Conservation (phyloP, 2,113 vertebrate species). For the Raphicerus campestris region DNA sequence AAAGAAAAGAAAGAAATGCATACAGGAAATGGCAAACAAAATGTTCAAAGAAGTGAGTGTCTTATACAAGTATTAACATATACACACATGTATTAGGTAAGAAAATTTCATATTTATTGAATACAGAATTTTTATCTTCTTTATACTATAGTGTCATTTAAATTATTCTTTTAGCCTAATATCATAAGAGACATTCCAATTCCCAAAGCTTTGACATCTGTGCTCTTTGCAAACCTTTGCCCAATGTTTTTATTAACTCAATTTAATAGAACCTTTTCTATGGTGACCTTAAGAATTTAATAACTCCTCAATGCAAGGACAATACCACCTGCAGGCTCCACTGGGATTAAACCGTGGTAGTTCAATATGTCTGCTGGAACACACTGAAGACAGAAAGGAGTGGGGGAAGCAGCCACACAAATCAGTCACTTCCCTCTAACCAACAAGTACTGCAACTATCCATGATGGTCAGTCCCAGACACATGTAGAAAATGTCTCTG, state of each 20-base stretch:
- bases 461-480: conserved; percentile 44
- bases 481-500: conserved; percentile 39
- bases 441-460: background rate
- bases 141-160: conserved; percentile 56
- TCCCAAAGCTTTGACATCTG: conserved; percentile 80
- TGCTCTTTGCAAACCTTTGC: conserved; percentile 83
- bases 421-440: conserved; percentile 69
- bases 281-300: conserved; percentile 90
- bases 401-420: conserved; percentile 49
- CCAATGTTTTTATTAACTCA: conserved; percentile 89
- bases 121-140: conserved; percentile 52
- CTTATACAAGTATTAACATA: background rate
- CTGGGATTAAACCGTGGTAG: conserved; percentile 79
- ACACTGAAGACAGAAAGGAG: conserved; percentile 71
- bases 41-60: background rate
- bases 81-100: background rate
- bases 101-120: conserved; percentile 20
- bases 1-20: background rate
- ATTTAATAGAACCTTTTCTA: conserved; percentile 85
- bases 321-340: conserved; percentile 84
- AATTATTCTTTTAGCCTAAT: conserved; percentile 77
- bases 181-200: conserved; percentile 75
- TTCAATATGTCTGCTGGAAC: conserved; percentile 82
- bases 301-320: conserved; percentile 85
- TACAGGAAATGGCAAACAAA: background rate